A percentile compares a stretch with the other conserved stretches of the same genome.
Conservation (phyloP, 2,113 vertebrate species). For the Pipra filicauda region DNA sequence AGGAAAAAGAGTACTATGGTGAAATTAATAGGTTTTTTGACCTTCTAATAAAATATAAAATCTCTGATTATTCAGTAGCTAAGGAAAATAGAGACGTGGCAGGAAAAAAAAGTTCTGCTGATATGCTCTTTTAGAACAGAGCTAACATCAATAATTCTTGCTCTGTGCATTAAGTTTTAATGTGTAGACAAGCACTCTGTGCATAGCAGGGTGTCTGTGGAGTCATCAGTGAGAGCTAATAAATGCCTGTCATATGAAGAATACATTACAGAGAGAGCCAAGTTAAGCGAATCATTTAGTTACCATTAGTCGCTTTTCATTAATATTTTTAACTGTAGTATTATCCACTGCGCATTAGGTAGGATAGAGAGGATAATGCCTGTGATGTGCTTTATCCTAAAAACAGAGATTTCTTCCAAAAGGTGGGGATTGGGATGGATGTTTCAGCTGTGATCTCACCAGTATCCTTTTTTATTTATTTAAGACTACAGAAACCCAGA, state of each 20-base stretch:
- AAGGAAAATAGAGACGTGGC: neutral
- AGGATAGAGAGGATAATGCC: neutral
- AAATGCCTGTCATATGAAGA: conserved; percentile 53
- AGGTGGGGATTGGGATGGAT: neutral
- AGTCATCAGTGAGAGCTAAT: conserved; percentile 50
- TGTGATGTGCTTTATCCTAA: neutral
- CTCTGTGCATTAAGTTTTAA: conserved; percentile 57
- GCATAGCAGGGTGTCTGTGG: conserved; percentile 39
- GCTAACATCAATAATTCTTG: conserved; percentile 44
- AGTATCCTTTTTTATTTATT: neutral
- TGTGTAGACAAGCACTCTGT: conserved; percentile 37
- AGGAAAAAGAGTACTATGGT: neutral
- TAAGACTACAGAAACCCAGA: conserved; percentile 1
- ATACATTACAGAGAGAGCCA: conserved; percentile 12
- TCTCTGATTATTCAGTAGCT: neutral
- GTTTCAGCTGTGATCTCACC: neutral
- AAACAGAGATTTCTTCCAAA: conserved; percentile 6
- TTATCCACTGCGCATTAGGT: neutral
- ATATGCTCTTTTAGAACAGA: conserved; percentile 19
- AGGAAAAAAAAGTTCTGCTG: neutral
- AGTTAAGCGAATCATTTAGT: conserved; percentile 54
- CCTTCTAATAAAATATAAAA: neutral
- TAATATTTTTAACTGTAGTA: conserved; percentile 42
- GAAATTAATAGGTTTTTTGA: neutral
- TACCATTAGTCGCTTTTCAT: conserved; percentile 54